phyloP scores from a whole-genome alignment of 2,113 vertebrate genomes.

The Bothrops jararaca region DNA sequence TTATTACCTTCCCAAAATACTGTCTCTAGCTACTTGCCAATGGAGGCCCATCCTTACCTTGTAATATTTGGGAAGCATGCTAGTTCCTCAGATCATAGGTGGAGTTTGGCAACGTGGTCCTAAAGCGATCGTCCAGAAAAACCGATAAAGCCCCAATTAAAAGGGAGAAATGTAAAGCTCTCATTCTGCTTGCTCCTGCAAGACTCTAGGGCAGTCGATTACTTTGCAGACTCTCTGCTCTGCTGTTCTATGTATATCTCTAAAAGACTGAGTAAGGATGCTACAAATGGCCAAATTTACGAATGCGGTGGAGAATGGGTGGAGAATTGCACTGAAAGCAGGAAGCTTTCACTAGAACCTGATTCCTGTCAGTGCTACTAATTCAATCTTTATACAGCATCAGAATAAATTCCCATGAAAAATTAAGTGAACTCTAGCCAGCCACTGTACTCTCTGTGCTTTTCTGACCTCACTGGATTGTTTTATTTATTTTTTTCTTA shows the following conservation, averaged over 20 bases:
- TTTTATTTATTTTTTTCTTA: conserved; percentile 17
- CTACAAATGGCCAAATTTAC: conserved; percentile 48
- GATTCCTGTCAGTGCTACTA: conserved; percentile 66
- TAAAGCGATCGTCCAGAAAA: conserved; percentile 34
- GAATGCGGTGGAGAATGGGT: conserved; percentile 31
- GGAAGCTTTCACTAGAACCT: conserved; percentile 66
- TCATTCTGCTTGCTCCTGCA: conserved; percentile 35
- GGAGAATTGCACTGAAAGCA: conserved; percentile 58
- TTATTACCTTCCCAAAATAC: conserved; percentile 15
- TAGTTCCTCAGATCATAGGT: conserved; percentile 23
- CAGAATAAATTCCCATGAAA: conserved; percentile 67
- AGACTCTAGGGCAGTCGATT: neutral
- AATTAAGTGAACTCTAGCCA: conserved; percentile 61
- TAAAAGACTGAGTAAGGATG: neutral
- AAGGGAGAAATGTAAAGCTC: neutral
- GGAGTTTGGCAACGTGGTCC: conserved; percentile 47
- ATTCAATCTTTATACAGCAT: conserved; percentile 60
- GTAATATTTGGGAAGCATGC: conserved; percentile 67
- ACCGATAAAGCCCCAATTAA: neutral
- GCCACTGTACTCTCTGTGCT: conserved; percentile 25
- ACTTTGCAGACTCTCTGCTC: neutral
- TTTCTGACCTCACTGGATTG: neutral
- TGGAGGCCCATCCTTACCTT: conserved; percentile 53
- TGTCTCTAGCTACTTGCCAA: neutral
- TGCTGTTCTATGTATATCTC: neutral